phyloP scores from a whole-genome alignment of 2,888 invertebrate species.

The Ferdinandea cuprea region DNA sequence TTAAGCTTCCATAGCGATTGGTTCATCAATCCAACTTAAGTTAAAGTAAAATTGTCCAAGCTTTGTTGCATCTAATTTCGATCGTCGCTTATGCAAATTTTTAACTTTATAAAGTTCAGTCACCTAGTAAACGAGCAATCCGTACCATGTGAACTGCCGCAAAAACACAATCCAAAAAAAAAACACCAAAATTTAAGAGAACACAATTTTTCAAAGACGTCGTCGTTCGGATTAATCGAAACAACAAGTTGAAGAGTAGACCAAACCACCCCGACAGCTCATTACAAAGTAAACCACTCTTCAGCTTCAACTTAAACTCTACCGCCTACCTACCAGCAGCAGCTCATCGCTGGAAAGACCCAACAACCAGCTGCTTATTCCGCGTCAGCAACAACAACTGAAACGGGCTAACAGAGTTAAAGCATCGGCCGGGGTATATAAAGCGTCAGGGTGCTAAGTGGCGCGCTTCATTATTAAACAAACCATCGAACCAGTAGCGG shows the following conservation, averaged over 20 bases:
- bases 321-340: constrained; percentile 4
- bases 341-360: neutral
- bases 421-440: constrained; percentile 49
- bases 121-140: constrained; percentile 14
- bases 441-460: constrained; percentile 63
- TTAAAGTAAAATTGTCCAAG: neutral
- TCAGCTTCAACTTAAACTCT: constrained; percentile 13
- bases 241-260: constrained; percentile 38
- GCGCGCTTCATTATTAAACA: constrained; percentile 62
- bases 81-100: constrained; percentile 39
- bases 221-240: neutral
- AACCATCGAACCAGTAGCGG: constrained; percentile 45
- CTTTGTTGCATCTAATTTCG: neutral
- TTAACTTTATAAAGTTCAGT: constrained; percentile 34
- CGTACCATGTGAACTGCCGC: constrained; percentile 30
- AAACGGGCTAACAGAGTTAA: constrained; percentile 33
- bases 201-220: neutral
- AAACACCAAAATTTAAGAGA: constrained; percentile 55
- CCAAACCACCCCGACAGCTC: constrained; percentile 11
- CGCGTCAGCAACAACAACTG: constrained; percentile 19
- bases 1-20: no score
- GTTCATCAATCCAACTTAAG: neutral
- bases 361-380: constrained; percentile 27
- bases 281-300: neutral
- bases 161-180: constrained; percentile 3